phyloP scores from a whole-genome alignment of 2,888 invertebrate species.

The Leucophora obtusa region DNA sequence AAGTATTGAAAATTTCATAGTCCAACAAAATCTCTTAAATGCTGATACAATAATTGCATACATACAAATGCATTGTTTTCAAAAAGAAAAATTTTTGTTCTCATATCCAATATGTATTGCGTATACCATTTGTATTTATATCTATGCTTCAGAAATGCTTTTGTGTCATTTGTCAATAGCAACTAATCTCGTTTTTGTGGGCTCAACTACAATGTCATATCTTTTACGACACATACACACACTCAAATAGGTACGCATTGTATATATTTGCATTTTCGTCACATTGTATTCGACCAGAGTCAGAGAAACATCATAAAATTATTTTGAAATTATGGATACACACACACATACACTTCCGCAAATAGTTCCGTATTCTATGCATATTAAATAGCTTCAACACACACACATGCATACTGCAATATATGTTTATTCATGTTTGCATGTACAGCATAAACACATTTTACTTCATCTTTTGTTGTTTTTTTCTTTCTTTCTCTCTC shows the following conservation, averaged over 20 bases:
- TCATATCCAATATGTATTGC: not conserved
- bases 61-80: too few species aligned
- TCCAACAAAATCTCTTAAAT: too few species aligned
- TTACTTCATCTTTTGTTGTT: not conserved
- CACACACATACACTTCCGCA: not conserved
- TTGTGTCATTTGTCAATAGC: slow-evolving; percentile 36
- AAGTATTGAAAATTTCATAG: too few species aligned
- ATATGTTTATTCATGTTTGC: not conserved
- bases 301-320: not conserved
- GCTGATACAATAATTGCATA: too few species aligned
- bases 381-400: slow-evolving; percentile 26
- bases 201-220: not conserved
- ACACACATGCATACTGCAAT: not conserved
- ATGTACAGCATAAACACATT: not conserved
- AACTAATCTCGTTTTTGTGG: slow-evolving; percentile 30
- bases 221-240: not conserved
- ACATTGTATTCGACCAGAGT: not conserved
- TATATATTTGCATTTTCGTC: not conserved
- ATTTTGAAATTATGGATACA: not conserved
- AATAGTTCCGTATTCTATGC: slow-evolving; percentile 11
- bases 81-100: not conserved
- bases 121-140: not conserved
- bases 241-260: not conserved
- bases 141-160: slow-evolving; percentile 13
- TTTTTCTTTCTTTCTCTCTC: not conserved